Conservation (phyloP, 2,888 invertebrate genomes). For the Netelia inedita region DNA sequence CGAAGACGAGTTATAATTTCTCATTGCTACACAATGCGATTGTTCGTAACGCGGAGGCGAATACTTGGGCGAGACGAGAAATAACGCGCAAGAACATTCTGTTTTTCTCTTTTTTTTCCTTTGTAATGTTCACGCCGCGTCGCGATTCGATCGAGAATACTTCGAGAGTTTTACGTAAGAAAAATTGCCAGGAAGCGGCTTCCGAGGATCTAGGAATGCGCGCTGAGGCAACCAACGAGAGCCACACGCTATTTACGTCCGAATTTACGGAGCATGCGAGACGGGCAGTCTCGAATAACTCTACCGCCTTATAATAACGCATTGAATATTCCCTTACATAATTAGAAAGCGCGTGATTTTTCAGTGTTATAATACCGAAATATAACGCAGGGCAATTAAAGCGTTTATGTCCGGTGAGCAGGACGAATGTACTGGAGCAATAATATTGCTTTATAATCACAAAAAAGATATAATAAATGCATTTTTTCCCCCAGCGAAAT, state of each 20-base stretch:
- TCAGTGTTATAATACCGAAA: constrained; percentile 81
- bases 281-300: constrained; percentile 60
- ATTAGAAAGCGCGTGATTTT: constrained; percentile 81
- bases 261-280: constrained; percentile 79
- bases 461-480: no score
- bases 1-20: neutral
- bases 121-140: constrained; percentile 51
- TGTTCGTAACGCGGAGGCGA: neutral
- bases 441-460: constrained; percentile 37
- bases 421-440: constrained; percentile 70
- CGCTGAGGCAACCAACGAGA: constrained; percentile 68
- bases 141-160: constrained; percentile 58
- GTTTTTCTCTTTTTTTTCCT: constrained; percentile 17
- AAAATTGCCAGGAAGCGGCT: constrained; percentile 72
- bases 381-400: constrained; percentile 80
- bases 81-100: neutral
- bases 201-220: constrained; percentile 70
- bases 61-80: neutral
- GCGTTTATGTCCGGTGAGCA: constrained; percentile 77
- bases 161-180: constrained; percentile 70
- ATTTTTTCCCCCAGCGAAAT: neutral
- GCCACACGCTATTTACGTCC: constrained; percentile 72
- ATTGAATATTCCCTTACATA: constrained; percentile 80
- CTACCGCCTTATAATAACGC: constrained; percentile 77
- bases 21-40: neutral